Base-by-base conservation (phyloP, 2,113 vertebrate genomes). In the Deroptyus accipitrinus region DNA sequence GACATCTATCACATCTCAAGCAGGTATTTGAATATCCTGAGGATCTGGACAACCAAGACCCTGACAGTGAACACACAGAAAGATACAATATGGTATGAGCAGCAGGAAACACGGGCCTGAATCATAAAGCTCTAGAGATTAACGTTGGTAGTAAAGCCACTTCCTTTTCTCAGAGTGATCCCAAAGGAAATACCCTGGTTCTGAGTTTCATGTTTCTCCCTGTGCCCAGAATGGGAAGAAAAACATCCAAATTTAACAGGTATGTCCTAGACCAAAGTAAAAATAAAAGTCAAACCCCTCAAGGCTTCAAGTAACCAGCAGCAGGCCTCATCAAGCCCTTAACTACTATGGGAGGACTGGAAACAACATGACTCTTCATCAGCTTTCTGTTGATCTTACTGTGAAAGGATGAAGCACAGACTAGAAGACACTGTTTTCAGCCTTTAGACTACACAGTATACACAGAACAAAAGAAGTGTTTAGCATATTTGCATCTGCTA, bases 91-190 rank as follows among this genome's bases (percentile, higher is more conserved):
- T 12, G 35, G 59, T 35, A n/a, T 41, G 39, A 67, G 42, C 46
- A 88, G 64, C 54, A 92, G 66, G 77, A 93, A 73, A 75, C 33
- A 11, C 0, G 2, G 17, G n/a, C 49, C 62, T 69, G 69, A 79
- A 84, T 46, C 57, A 51, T 7, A 83, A 83, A 89, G 66, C 73
- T 86, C 88, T 30, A 52, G 88, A 96, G 79, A 90, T 59, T 37
- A 57, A 20, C 7, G 6, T 25, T 13, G 82, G 68, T 23, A 90
- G 31, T 24, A 92, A 94, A 70, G 28, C 62, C 30, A 86, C 62
- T 88, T 91, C 88, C 83, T 89, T 86, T 72, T 30, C 77, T 75
- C 24, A 52, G 30, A 22, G 73, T 9, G 51, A 93, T 79, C 80
- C 83, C 83, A 55, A 81, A 91, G 83, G 86, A 92, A 77, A 77